Percentiles rank a stretch among this genome's conserved stretches.
Conservation (phyloP, 2,888 invertebrate species). For the Cancer borealis region DNA sequence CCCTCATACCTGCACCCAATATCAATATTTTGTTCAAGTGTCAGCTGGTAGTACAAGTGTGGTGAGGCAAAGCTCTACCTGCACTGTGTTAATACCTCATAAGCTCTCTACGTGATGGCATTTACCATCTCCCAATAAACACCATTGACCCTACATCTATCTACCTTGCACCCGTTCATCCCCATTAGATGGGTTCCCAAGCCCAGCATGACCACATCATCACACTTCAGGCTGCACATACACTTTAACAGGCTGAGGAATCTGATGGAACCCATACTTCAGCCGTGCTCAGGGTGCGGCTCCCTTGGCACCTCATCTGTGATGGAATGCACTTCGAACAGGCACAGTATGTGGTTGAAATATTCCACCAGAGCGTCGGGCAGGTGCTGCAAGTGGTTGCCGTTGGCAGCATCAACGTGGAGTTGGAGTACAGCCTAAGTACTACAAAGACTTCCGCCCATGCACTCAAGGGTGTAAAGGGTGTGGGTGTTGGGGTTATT, state of each 20-base stretch:
- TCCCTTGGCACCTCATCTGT: neutral
- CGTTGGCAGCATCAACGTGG: neutral
- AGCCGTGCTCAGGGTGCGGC: neutral
- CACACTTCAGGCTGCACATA: neutral
- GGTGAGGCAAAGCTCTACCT: too few species aligned
- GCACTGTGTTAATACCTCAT: too few species aligned
- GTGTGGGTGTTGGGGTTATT: neutral
- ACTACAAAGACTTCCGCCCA: neutral
- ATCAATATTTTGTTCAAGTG: too few species aligned
- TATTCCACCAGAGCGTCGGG: neutral
- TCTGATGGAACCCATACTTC: neutral
- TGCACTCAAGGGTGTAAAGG: neutral
- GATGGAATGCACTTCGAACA: constrained; percentile 45
- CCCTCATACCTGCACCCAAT: too few species aligned
- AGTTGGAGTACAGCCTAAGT: constrained; percentile 36
- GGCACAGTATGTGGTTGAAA: constrained; percentile 36
- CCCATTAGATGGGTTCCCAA: neutral
- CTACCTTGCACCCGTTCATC: too few species aligned
- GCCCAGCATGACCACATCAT: neutral
- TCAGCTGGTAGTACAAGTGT: too few species aligned
- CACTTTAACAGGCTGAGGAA: constrained; percentile 36
- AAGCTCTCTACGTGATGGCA: too few species aligned
- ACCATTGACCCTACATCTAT: too few species aligned
- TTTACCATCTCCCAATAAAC: too few species aligned
- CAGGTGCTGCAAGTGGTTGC: constrained; percentile 47